These are phyloP conservation scores for Pinctada fucata DNA, from an alignment of 2,888 invertebrate genomes.

Conservation along the genomic window DNA sequence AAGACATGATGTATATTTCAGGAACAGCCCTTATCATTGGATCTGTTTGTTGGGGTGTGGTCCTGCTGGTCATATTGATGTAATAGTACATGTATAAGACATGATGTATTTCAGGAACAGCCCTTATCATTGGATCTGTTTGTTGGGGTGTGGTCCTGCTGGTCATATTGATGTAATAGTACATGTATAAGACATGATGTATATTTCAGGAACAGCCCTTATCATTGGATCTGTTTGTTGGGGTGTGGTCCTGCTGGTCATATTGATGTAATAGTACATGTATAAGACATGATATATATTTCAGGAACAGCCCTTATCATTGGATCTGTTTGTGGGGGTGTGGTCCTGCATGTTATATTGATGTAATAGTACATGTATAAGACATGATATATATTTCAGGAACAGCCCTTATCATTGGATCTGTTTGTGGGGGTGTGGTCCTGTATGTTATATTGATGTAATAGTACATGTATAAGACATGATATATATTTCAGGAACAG, in stretches of 20 bases:
- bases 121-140: slow-evolving; percentile 30
- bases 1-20: neutral
- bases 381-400: slow-evolving; percentile 5
- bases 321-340: slow-evolving; percentile 24
- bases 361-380: no score
- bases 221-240: slow-evolving; percentile 30
- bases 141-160: slow-evolving; percentile 20
- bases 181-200: no score
- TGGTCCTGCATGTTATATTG: neutral
- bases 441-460: no score
- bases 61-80: slow-evolving; percentile 8
- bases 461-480: no score
- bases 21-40: slow-evolving; percentile 34
- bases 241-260: slow-evolving; percentile 17
- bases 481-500: slow-evolving; percentile 13
- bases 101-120: slow-evolving; percentile 11
- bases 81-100: no score
- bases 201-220: slow-evolving; percentile 21
- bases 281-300: no score
- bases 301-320: slow-evolving; percentile 32
- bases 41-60: slow-evolving; percentile 15
- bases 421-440: slow-evolving; percentile 21
- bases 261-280: neutral
- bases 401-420: slow-evolving; percentile 30
- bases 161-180: neutral